Base-by-base conservation (phyloP, 2,888 invertebrate genomes). In the Diadegma fenestrale region DNA sequence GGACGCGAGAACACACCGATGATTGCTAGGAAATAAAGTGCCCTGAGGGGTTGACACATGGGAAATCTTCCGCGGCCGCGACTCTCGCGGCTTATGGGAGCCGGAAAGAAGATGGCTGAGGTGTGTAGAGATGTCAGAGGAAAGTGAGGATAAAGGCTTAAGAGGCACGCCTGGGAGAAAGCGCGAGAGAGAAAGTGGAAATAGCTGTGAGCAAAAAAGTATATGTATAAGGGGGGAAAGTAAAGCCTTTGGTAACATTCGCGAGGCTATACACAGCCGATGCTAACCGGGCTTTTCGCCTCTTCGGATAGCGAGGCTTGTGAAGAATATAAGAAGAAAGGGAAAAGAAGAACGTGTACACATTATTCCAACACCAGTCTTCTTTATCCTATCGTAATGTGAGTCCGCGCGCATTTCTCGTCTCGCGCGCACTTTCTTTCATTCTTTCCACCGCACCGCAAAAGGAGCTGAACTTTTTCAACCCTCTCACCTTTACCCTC, bases 1-100 rank as follows among this genome's bases (percentile, higher is more conserved):
- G 63, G 45, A 64, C 14, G 45, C 78, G 63, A 72, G 81, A 81
- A 64, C 71, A 72, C 63, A 69, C 45, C 82, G 82, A 85, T 85
- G 86, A 86, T 86, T 86, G 86, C 83, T 86, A 71, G 80, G 86
- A 86, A 86, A 86, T 86, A 86, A 86, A 86, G 86, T 83, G 86
- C 86, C 80, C 82, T 80, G 86, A 83, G 86, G 86, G 86, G 82
- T 86, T 86, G 86, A 86, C 86, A 83, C 86, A 86, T 86, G 86
- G 86, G 86, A 86, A 86, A 86, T 86, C 86, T 86, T 86, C 77
- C 80, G 72, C 64, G 79, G 86, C 45, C 45, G 80, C 73, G 66
- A 68, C 66, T 73, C 43, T 73, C 73, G 43, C 68, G 79, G 69
- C 51, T 61, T 77, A 63, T 64, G 66, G 45, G 12, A 48, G 14